Conservation (phyloP, 2,888 invertebrate genomes). For the Matsumyia berberina region DNA sequence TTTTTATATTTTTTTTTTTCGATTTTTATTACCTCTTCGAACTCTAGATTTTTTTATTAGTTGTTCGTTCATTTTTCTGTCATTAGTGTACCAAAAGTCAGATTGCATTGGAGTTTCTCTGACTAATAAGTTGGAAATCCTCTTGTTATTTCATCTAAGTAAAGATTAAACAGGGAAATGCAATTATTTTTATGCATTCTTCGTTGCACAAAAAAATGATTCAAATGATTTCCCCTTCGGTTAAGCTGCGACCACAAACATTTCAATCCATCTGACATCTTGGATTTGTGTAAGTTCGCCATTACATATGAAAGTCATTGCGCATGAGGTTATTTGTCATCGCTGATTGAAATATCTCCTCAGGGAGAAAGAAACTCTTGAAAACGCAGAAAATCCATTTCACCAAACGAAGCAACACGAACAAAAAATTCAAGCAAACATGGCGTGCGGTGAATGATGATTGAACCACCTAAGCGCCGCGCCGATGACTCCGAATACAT, state of each 20-base stretch:
- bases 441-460: slow-evolving; percentile 44
- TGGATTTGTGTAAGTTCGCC: slow-evolving; percentile 22
- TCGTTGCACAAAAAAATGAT: background rate
- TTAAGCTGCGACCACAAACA: slow-evolving; percentile 7
- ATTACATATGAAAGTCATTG: slow-evolving; percentile 24
- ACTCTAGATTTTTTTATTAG: background rate
- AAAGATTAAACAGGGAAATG: too few relatives aligned
- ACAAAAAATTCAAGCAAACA: background rate
- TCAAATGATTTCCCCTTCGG: background rate
- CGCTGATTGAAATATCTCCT: slow-evolving; percentile 21
- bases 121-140: too few relatives aligned
- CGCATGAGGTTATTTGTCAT: slow-evolving; percentile 35
- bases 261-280: slow-evolving; percentile 23
- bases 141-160: too few relatives aligned
- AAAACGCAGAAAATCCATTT: slow-evolving; percentile 12
- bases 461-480: slow-evolving; percentile 49
- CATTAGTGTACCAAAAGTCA: slow-evolving; percentile 8
- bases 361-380: slow-evolving; percentile 3
- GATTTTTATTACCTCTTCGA: background rate
- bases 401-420: background rate
- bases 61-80: background rate
- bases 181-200: background rate
- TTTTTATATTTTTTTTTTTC: background rate
- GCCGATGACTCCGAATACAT: slow-evolving; percentile 7
- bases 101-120: background rate